Base-by-base conservation (phyloP, 2,888 invertebrate genomes). In the Pterobdella sp. region DNA sequence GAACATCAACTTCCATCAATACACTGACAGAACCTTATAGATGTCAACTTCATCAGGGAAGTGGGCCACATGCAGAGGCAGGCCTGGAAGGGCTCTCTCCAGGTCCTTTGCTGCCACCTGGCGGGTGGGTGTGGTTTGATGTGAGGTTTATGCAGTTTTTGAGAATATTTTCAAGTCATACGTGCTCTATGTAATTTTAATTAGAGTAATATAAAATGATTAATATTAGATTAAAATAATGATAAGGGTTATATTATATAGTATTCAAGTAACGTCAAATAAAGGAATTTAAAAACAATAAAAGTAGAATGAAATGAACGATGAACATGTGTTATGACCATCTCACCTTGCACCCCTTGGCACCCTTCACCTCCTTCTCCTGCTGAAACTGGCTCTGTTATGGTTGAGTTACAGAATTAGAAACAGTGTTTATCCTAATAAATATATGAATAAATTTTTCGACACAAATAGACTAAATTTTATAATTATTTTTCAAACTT, bases 31-130 rank as follows among this genome's bases (percentile, higher is more conserved):
- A 74, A 82, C 83, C 81, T 80, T 81, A 74, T 80, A 83, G 69
- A 82, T 88, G 56, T 96, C 95, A 0, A 95, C 88, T 85, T 99
- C 98, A 82, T 98, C 97, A 0, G 92, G 90, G 80, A 92, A 91
- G 78, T 93, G 88, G 0, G 96, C 95, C 22, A 98, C 90, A 77
- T 90, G 89, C 66, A 98, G 84, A 83, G 97, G 96, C 34, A 98
- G 87, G 18, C 96, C 89, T 32, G 98, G 98, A 78, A 99, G 92
- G 0, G 95, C 93, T 82, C 97, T 96, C 82, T 99, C 98, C 79
- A 99, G 85, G 82, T 97, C 95, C 81, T 97, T 98, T 1, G 94
- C 98, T 1, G 96, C 92, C 75, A 99, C 92, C 60, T 56, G 60
- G 4, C 60, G 60, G n/a, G n/a, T n/a, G n/a, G n/a, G n/a, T n/a